Evolutionary conservation across 2,797 vertebrate species (phyloP), one percentile per base, ranked within the genome.

Genomic region (Galaxias olidus): DNA sequence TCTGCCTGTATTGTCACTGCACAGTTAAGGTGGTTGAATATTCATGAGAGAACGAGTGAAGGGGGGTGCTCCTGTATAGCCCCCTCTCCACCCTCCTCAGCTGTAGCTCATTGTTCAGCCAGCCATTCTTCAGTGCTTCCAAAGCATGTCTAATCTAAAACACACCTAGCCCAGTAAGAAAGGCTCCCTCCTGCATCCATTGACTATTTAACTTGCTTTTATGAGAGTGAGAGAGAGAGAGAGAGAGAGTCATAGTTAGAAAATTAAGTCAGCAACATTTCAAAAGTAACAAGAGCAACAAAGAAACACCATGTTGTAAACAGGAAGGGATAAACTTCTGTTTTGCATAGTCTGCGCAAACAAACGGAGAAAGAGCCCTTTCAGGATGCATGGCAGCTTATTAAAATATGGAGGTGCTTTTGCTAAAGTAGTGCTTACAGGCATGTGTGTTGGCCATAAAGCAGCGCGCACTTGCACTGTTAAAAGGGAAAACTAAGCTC

Each of bases 101-200:
- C 78, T 86, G 70, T 45, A 75, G 79, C 78, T 89, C 82, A 83
- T 87, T 87, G 86, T 89, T 87, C 84, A 84, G 70, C 54, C 74
- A 84, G 79, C 77, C 76, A 77, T 84, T 83, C 77, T 85, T 66
- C 64, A 69, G 71, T 51, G 63, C 78, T 79, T 73, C 72, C 79
- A 80, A 80, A 87, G 86, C 83, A 82, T 84, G 80, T 75, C 86
- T 88, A 88, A 92, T 91, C 81, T 86, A 89, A 90, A 90, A 90
- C 88, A 89, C 85, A 90, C 88, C 85, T 88, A 83, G 81, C 57
- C 78, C 64, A 63, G 81, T 77, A 65, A 76, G 82, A 74, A 72
- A 80, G 55, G 56, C 73, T 77, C 67, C 52, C 17, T 74, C 76
- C 62, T 50, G 72, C 79, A 77, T 81, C 82, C 83, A 87, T 84